Conservation (phyloP, 2,113 vertebrate species). For the Leptobrachium ailaonicum region DNA sequence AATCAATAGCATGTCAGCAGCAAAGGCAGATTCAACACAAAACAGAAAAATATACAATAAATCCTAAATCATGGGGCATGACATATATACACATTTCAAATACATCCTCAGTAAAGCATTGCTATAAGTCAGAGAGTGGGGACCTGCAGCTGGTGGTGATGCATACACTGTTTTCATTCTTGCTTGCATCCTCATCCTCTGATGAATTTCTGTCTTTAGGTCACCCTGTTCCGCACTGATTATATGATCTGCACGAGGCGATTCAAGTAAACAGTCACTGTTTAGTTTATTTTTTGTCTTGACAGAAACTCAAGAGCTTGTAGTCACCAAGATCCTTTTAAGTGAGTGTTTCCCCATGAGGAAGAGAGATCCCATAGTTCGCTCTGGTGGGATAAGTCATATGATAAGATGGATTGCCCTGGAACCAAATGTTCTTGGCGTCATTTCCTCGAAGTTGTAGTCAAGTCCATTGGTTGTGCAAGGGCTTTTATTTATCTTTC, state of each 20-base stretch:
- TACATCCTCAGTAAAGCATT: too few species aligned
- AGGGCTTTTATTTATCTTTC: conserved; percentile 1
- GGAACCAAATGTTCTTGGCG: conserved; percentile 39
- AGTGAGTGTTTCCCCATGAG: background rate
- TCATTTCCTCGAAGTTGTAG: background rate
- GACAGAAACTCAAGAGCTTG: background rate
- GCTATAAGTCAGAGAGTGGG: too few species aligned
- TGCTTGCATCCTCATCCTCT: background rate
- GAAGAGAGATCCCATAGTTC: background rate
- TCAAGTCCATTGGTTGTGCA: background rate
- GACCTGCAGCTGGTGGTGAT: background rate
- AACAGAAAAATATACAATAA: too few species aligned
- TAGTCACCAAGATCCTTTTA: background rate
- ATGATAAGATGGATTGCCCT: background rate
- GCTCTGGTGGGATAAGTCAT: background rate
- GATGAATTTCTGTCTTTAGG: background rate
- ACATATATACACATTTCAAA: too few species aligned
- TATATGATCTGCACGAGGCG: background rate
- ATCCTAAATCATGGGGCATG: too few species aligned
- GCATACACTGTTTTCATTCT: background rate
- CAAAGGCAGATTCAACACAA: too few species aligned
- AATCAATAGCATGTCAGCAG: too few species aligned
- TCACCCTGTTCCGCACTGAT: background rate
- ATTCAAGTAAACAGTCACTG: background rate
- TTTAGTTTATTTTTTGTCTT: background rate